phyloP scores from a whole-genome alignment of 2,113 vertebrate species.

The Varanus komodoensis region DNA sequence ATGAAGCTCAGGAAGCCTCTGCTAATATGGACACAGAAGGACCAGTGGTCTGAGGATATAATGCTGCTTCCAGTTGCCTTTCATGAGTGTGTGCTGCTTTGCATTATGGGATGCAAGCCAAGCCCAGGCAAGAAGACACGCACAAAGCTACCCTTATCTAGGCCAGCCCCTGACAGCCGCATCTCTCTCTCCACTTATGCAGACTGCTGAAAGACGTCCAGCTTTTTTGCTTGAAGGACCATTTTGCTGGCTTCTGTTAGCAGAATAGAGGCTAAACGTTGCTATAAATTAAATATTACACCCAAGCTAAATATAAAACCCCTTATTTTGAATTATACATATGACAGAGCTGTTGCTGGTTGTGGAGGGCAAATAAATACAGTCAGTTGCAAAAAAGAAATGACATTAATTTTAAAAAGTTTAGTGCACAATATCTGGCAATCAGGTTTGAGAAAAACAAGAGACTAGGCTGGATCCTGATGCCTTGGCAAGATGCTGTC shows the following conservation, averaged over 20 bases:
- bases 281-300: constrained; percentile 62
- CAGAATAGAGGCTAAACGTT: constrained; percentile 40
- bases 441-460: background rate
- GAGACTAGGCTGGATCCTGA: background rate
- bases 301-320: constrained; percentile 39
- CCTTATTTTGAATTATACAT: constrained; percentile 55
- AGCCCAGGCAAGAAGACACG: background rate
- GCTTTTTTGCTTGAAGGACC: constrained; percentile 9
- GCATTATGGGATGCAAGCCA: background rate
- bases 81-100: background rate
- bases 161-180: background rate
- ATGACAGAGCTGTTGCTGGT: constrained; percentile 37
- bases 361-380: constrained; percentile 40
- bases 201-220: constrained; percentile 31
- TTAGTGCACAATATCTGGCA: background rate
- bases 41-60: background rate
- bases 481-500: background rate
- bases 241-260: background rate
- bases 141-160: background rate
- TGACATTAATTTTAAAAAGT: constrained; percentile 10
- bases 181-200: background rate
- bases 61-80: background rate
- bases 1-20: no score
- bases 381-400: constrained; percentile 14
- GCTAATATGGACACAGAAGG: no score